Conservation (phyloP, 2,113 vertebrate species). For the Pterocles orientalis region DNA sequence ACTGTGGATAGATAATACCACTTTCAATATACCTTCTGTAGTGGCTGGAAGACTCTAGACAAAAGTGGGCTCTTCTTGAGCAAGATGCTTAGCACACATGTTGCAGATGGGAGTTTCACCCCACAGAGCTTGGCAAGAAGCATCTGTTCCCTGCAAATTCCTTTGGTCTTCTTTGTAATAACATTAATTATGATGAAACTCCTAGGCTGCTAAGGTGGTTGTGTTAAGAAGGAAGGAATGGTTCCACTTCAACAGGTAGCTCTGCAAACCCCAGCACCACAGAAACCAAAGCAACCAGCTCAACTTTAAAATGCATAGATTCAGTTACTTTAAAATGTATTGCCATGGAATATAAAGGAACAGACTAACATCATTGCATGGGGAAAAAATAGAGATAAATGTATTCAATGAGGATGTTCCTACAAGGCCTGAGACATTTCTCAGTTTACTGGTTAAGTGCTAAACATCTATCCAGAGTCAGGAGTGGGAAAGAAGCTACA, state of each 20-base stretch:
- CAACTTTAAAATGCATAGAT: neutral
- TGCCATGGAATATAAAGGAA: neutral
- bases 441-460: neutral
- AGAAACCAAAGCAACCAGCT: neutral
- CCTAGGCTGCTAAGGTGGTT: neutral
- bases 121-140: neutral
- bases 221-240: neutral
- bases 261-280: neutral
- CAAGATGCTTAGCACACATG: neutral
- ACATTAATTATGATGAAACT: neutral
- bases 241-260: neutral
- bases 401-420: rapidly evolving
- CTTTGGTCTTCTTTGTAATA: neutral
- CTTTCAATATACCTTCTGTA: neutral
- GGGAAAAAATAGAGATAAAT: neutral
- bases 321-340: neutral
- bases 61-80: neutral
- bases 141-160: conserved; percentile 40
- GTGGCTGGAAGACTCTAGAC: neutral
- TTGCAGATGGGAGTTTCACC: neutral
- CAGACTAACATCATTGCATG: neutral
- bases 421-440: neutral
- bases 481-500: neutral
- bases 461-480: rapidly evolving
- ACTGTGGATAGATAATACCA: neutral